Conservation (phyloP, 2,797 vertebrate species). For the Gobionotothen gibberifrons region DNA sequence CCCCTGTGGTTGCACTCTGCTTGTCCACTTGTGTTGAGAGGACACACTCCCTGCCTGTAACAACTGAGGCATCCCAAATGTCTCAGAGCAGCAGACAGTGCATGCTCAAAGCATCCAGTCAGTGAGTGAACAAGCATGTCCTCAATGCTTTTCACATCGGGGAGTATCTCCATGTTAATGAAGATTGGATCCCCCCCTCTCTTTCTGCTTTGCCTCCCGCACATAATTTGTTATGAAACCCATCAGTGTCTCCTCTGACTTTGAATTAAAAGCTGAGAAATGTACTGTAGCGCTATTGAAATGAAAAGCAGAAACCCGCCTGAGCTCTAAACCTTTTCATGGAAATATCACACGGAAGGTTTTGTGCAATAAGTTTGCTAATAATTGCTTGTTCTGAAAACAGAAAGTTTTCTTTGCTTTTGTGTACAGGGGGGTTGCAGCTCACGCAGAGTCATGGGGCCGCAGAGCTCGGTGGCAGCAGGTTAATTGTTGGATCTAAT, state of each 20-base stretch:
- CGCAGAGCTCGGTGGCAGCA: constrained; percentile 53
- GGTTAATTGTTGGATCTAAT: constrained; percentile 79
- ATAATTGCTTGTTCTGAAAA: constrained; percentile 46
- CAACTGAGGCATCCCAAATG: constrained; percentile 51
- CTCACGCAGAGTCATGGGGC: constrained; percentile 55
- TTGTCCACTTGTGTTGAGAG: constrained; percentile 21
- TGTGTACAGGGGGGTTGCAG: constrained; percentile 24
- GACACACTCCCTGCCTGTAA: constrained; percentile 7
- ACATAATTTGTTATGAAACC: constrained; percentile 50
- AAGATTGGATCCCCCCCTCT: constrained; percentile 31
- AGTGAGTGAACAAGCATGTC: constrained; percentile 49
- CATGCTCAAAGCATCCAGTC: constrained; percentile 54
- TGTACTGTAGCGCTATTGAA: constrained; percentile 22
- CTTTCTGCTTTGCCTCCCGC: constrained; percentile 47
- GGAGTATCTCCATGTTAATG: constrained; percentile 58
- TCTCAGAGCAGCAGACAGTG: constrained; percentile 58
- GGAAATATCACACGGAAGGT: constrained; percentile 9
- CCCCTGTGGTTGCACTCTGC: constrained; percentile 4
- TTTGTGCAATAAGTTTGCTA: constrained; percentile 4
- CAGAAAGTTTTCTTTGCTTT: constrained; percentile 31
- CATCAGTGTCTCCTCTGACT: constrained; percentile 41
- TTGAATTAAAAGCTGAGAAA: constrained; percentile 43
- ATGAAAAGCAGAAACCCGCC: constrained; percentile 32
- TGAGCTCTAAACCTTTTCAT: constrained; percentile 12
- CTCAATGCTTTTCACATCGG: constrained; percentile 59